Base-by-base conservation (phyloP, 2,888 invertebrate species). In the Chymomyza fuscimana region DNA sequence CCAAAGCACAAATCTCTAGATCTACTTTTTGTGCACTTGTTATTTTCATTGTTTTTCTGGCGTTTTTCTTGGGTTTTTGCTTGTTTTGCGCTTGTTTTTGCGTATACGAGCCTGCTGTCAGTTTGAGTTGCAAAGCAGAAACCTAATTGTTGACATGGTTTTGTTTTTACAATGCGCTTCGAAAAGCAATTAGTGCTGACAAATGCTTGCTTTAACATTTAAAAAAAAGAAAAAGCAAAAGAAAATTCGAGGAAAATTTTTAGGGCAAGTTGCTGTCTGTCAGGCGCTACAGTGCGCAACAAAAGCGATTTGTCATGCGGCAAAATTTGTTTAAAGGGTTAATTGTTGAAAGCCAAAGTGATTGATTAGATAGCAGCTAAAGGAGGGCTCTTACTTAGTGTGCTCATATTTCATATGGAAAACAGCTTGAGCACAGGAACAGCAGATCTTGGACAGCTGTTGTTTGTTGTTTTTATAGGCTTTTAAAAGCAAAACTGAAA, bases 121-220 rank as follows among this genome's bases (percentile, higher is more conserved):
- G 58, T 29, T 29, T n/a, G 15, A 58, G 40, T 70, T 70, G 46
- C 10, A 29, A 32, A 67, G 15, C 22, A 40, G 65, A 72, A 73
- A 73, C 63, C 80, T 74, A 80, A 79, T 69, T 72, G 74, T 72
- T 74, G 69, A 67, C 78, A 64, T 70, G 67, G 58, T 58, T 58
- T 19, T 19, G 46, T 56, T 59, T 40, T 58, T 65, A 69, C 56
- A 74, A 73, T 76, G 76, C 65, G 19, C 25, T 71, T 76, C 75
- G 72, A 73, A 82, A 83, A 83, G 87, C 82, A 83, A 83, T 83
- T 83, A 83, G 82, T 73, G 70, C 69, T 75, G 80, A 84, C 72
- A 84, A 84, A 81, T 81, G 82, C 67, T 70, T 68, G 63, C 66
- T 62, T 63, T 67, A 59, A 60, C 76, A 60, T 67, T 70, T 72